Evolutionary conservation across 2,888 invertebrate genomes (phyloP), one percentile per base, ranked within the genome.

Genomic region (Helobdella robusta): DNA sequence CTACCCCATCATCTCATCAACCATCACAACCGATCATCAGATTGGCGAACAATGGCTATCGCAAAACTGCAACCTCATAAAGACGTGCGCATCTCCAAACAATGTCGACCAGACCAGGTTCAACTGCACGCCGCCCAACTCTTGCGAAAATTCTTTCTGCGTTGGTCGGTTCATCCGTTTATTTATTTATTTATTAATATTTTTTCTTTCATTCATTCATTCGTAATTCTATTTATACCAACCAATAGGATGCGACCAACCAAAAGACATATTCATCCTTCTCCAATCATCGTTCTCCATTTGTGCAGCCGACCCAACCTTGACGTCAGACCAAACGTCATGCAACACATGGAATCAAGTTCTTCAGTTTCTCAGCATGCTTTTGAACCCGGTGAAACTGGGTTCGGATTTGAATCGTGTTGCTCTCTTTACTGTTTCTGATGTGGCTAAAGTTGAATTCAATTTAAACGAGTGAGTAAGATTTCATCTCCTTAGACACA

Each of bases 211-310:
- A n/a, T n/a, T n/a, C n/a, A n/a, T n/a, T n/a, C n/a, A n/a, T n/a
- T n/a, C n/a, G n/a, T n/a, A n/a, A n/a, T n/a, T n/a, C n/a, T n/a
- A n/a, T n/a, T n/a, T n/a, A n/a, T n/a, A n/a, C n/a, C n/a, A n/a
- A n/a, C n/a, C n/a, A 11, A n/a, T 23, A 59, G 59, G 59, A 6
- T 59, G 59, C 35, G 20, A 59, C 40, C 35, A 59, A 34, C 23
- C 40, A 5, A 59, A 59, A 28, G 59, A 59, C 35, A 28, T 59
- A 4, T 5, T 36, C 5, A 4, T 59, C 5, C 18, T 59, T 25
- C 11, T 59, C 23, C 59, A 59, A 59, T 30, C 20, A 3, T 59
- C 59, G 20, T 11, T 4, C 20, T 5, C 34, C 36, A 32, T 59
- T 4, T 59, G 59, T 20, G 30, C 32, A 11, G 32, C 23, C n/a